A percentile compares a stretch with the other conserved stretches of the same genome.
These are phyloP conservation scores for Agonopterix heracliana DNA, from an alignment of 2,888 invertebrate species.

Conservation along the genomic window DNA sequence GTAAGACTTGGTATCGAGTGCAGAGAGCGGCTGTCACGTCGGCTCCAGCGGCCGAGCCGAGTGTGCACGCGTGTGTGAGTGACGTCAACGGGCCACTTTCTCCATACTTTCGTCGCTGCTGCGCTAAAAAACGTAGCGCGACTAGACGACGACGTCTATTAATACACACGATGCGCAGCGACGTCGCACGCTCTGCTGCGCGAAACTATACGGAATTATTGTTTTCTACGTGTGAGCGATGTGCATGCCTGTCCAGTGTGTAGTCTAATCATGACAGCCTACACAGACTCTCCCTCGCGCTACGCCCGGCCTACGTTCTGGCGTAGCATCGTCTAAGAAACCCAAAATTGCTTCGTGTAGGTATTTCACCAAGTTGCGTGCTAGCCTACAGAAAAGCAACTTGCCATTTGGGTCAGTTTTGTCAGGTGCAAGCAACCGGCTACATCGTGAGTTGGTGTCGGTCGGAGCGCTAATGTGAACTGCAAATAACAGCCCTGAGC, in stretches of 20 bases:
- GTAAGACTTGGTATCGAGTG: constrained; percentile 54
- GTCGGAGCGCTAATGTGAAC: constrained; percentile 3
- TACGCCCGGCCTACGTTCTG: background rate
- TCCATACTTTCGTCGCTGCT: constrained; percentile 74
- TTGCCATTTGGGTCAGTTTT: no score
- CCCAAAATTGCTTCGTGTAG: background rate
- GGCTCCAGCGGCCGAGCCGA: constrained; percentile 39
- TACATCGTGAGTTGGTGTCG: background rate
- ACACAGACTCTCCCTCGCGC: constrained; percentile 35
- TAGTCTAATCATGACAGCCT: constrained; percentile 9
- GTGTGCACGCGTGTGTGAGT: constrained; percentile 68
- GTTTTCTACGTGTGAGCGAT: constrained; percentile 41
- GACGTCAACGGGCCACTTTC: constrained; percentile 75
- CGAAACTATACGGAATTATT: constrained; percentile 61
- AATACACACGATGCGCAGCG: constrained; percentile 63
- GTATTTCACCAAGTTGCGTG: background rate
- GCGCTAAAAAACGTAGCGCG: constrained; percentile 68
- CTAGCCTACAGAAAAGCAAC: background rate
- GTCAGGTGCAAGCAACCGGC: background rate
- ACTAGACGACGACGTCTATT: constrained; percentile 59
- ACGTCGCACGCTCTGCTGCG: constrained; percentile 58
- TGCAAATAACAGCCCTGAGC: constrained; percentile 2
- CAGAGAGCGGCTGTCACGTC: constrained; percentile 46
- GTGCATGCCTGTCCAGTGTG: constrained; percentile 24
- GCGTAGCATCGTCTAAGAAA: constrained; percentile 8